Evolutionary conservation across 1,140 invertebrate species (phyloP).

Genomic region (Pogonus chalceus): DNA sequence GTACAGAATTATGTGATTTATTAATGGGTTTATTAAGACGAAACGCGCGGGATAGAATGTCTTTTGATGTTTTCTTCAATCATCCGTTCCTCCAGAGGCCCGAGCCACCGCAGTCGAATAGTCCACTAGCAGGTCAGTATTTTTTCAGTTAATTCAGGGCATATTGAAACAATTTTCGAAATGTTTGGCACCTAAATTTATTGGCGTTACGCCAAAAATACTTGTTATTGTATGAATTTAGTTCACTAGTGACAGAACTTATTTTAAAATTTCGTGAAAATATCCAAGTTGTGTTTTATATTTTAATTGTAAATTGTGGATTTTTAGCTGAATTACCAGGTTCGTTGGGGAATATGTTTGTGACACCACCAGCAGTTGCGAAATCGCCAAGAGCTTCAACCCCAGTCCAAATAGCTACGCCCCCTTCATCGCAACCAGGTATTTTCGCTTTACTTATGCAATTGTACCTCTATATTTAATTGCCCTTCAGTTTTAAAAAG

Average conservation of each 20-base stretch:
- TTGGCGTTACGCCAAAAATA: conserved; percentile 27
- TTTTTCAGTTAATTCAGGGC: no score
- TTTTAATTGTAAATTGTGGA: no score
- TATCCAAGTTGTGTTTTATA: no score
- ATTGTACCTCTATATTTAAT: no score
- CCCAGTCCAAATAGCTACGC: neutral
- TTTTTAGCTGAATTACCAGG: conserved; percentile 33
- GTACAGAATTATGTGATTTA: conserved; percentile 77
- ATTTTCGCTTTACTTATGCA: no score
- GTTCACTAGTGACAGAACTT: no score
- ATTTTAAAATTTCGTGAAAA: no score
- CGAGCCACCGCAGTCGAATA: conserved; percentile 35
- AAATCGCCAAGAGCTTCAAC: conserved; percentile 12
- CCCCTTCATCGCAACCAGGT: conserved; percentile 8
- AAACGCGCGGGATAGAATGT: conserved; percentile 89
- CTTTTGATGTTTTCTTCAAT: conserved; percentile 90
- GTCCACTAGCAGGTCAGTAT: conserved; percentile 23
- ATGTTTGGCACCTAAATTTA: no score
- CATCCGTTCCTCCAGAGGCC: conserved; percentile 79
- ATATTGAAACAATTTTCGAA: no score
- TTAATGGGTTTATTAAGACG: conserved; percentile 78
- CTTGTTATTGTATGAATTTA: no score
- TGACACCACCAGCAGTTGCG: conserved; percentile 29
- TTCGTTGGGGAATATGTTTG: conserved; percentile 30
- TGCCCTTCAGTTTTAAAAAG: no score